These are phyloP conservation scores for Seriola dumerili DNA, from an alignment of 2,113 vertebrate species.

Conservation along the genomic window DNA sequence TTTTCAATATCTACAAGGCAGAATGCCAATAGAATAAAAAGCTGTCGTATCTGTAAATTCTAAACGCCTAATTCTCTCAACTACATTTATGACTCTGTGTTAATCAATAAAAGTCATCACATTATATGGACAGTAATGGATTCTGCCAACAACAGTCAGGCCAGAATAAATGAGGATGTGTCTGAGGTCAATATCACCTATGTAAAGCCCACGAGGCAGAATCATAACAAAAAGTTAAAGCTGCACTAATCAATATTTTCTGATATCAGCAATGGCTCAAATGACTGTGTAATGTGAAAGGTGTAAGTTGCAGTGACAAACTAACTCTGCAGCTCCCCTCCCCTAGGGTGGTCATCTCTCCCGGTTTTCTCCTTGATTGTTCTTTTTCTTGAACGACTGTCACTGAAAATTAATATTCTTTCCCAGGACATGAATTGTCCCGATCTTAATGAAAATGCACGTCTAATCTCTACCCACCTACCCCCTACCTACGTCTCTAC, in stretches of 20 bases:
- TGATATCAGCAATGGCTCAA: not conserved
- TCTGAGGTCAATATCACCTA: constrained; percentile 4
- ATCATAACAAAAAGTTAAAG: not conserved
- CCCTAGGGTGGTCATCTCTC: too few relatives aligned
- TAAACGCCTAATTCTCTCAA: not conserved
- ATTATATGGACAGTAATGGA: not conserved
- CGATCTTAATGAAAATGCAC: too few relatives aligned
- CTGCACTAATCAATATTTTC: not conserved
- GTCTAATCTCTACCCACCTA: too few relatives aligned
- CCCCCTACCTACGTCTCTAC: too few relatives aligned
- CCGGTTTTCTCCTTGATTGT: too few relatives aligned
- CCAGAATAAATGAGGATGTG: not conserved
- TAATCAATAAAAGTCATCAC: constrained; percentile 1
- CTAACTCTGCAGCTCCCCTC: not conserved
- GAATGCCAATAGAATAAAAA: not conserved
- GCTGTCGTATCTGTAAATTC: not conserved
- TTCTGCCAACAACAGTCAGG: not conserved
- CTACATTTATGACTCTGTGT: constrained; percentile 3
- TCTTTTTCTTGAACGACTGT: too few relatives aligned
- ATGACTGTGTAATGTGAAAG: not conserved
- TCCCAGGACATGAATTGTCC: too few relatives aligned
- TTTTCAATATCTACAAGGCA: not conserved
- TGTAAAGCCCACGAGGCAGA: not conserved
- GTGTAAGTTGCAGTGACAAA: not conserved
- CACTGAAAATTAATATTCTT: too few relatives aligned